Base-by-base conservation (phyloP, 2,797 vertebrate genomes). In the Lepus townsendii region DNA sequence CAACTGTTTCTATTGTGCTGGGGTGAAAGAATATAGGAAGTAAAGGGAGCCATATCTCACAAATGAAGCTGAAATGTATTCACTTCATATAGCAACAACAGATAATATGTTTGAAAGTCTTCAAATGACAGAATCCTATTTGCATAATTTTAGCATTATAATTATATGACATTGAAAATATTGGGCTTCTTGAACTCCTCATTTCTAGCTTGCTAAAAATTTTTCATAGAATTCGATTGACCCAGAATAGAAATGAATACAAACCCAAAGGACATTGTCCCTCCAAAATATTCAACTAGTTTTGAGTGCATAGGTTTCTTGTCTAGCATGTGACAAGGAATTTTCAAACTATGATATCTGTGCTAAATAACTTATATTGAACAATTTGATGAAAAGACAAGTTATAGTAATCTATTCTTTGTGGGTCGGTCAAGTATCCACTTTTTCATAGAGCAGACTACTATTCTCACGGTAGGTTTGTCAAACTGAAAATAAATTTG, bases 321-420 rank as follows among this genome's bases (percentile, higher is more conserved):
- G 17, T 79, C 50, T 72, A 76, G 35, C 27, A 60, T 35, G 63
- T 86, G 94, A 27, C 1, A 82, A 80, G n/a, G 2, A 35, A 27
- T 77, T 85, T 90, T 95, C 57, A 9, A 88, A 93, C 68, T 88
- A 42, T 69, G 19, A 65, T 77, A 17, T 32, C 75, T 88, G 42
- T 92, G 86, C 83, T 78, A 85, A 83, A 93, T 80, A 79, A 86
- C 24, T 47, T 80, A 35, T 38, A 82, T 68, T 77, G 60, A 89
- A 79, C 38, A 77, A 77, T 60, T 80, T 83, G 57, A 71, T 84
- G 35, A 73, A 93, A 57, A 91, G 27, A 77, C 10, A 75, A 73
- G 62, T 76, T 94, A 65, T 73, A 73, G 65, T 89, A 91, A 86
- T 87, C 32, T 69, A 16, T 38, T 57, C 57, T 60, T 13, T 84